Conservation (phyloP, 2,888 invertebrate genomes). For the Phorcus lineatus region DNA sequence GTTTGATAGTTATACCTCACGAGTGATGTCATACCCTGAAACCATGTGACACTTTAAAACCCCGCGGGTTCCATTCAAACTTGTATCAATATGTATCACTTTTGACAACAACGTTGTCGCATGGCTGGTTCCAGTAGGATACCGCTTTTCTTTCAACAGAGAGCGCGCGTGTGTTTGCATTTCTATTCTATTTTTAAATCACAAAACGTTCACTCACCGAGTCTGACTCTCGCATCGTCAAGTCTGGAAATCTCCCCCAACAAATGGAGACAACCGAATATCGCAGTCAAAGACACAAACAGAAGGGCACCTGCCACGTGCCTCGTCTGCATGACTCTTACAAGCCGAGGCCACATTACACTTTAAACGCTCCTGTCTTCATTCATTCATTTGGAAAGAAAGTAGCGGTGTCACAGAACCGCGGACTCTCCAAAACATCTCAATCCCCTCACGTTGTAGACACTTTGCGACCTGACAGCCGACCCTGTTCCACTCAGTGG, state of each 20-base stretch:
- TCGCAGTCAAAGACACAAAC: slow-evolving; percentile 30
- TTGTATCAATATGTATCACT: too few species aligned
- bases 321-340: slow-evolving; percentile 34
- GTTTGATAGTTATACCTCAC: too few species aligned
- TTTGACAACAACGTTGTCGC: too few species aligned
- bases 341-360: slow-evolving; percentile 32
- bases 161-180: neutral
- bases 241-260: slow-evolving; percentile 42
- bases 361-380: neutral
- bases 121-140: too few species aligned
- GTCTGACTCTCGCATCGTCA: slow-evolving; percentile 42
- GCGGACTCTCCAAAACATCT: neutral
- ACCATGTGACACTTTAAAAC: too few species aligned
- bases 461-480: neutral
- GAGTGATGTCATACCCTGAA: too few species aligned
- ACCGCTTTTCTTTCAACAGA: too few species aligned
- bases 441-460: neutral
- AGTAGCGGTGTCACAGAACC: neutral
- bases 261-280: slow-evolving; percentile 41
- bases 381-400: neutral
- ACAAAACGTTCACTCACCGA: slow-evolving; percentile 40
- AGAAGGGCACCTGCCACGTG: slow-evolving; percentile 27
- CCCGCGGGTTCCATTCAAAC: too few species aligned
- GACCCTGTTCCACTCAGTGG: neutral
- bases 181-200: slow-evolving; percentile 6